Conservation (phyloP, 2,797 vertebrate genomes). For the Mus spretus region DNA sequence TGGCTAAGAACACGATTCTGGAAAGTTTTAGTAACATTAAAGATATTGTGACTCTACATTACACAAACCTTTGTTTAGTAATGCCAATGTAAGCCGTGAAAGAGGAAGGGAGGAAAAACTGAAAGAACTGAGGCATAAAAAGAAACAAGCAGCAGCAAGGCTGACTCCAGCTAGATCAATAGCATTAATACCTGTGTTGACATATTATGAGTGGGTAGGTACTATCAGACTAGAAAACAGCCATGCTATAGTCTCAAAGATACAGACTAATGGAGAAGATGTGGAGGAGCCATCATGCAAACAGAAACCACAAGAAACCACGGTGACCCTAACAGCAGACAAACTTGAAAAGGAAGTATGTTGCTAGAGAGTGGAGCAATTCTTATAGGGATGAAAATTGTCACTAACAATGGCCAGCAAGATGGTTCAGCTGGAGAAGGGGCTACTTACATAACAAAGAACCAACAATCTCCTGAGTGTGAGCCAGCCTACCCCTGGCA, state of each 20-base stretch:
- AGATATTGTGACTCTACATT: background rate
- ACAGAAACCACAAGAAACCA: background rate
- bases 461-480: background rate
- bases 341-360: background rate
- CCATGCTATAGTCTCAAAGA: background rate
- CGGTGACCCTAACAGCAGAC: background rate
- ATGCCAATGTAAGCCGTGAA: background rate
- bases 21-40: background rate
- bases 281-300: background rate
- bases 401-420: background rate
- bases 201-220: background rate
- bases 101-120: background rate
- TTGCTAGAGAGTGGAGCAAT: background rate
- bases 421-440: too few relatives aligned
- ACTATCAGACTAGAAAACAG: background rate
- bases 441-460: background rate
- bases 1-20: background rate
- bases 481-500: too few relatives aligned
- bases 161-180: background rate
- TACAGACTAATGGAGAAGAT: background rate
- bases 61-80: background rate
- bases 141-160: background rate
- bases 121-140: background rate
- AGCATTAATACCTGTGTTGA: background rate
- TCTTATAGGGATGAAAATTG: background rate